Evolutionary conservation across 1,140 invertebrate genomes (phyloP), one percentile per base, ranked within the genome.

Genomic region (Camponotus vicinus): DNA sequence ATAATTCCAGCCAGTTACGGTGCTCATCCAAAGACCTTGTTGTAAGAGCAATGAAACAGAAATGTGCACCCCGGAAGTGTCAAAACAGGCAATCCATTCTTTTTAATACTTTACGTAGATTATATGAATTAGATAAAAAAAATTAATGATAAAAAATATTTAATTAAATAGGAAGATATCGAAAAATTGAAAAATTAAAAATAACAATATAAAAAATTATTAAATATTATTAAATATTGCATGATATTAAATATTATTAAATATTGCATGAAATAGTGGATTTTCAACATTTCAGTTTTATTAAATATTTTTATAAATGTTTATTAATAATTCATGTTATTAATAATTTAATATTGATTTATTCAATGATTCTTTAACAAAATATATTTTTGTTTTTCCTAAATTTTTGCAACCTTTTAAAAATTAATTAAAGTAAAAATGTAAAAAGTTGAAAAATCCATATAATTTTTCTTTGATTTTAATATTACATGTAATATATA

Each of bases 21-120:
- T 92, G 42, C 21, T 92, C n/a, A 69, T 92, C 57, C 90, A 91
- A 70, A 87, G 88, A 80, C 90, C 90, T 13, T 92, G 91, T 75
- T 92, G 91, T 78, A 78, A 82, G 34, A 27, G 37, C n/a, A 86
- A 89, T 9, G 80, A 78, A 8, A 49, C 64, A 27, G 85, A 91
- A 75, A 92, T 92, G 87, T 92, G 91, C 63, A 86, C 82, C 15
- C 91, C 91, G 4, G 57, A 79, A 13, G 76, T 92, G 37, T 59
- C 89, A 32, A 70, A 88, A 83, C 91, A 92, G 92, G 92, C 91
- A 92, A 92, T 78, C 67, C 73, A 82, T 64, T 52, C 8, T 59
- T 59, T 57, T 76, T 11, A 59, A 49, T 80, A 49, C 8, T 63
- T 45, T 18, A 11, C 6, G 80, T 80, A 42, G 2, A 34, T 69